Evolutionary conservation across 2,888 invertebrate species (phyloP).

Genomic region (Oscheius onirici): DNA sequence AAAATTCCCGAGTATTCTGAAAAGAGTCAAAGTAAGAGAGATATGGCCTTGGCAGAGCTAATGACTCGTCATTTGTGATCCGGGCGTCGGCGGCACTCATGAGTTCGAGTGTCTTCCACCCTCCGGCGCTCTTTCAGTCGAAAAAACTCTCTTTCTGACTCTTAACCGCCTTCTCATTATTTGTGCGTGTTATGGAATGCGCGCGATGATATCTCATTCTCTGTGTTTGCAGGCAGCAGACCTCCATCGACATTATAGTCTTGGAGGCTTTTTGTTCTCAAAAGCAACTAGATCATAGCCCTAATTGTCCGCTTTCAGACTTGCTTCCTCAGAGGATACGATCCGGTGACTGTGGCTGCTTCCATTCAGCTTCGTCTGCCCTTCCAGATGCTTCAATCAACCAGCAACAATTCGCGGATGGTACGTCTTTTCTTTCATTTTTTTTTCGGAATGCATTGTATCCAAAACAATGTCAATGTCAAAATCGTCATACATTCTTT

Average conservation of each 20-base stretch:
- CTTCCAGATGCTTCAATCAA: constrained; percentile 33
- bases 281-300: neutral
- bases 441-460: neutral
- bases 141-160: constrained; percentile 2
- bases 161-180: neutral
- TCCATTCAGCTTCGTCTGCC: constrained; percentile 32
- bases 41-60: constrained; percentile 10
- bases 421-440: too few species aligned
- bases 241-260: constrained; percentile 4
- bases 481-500: too few species aligned
- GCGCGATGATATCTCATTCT: constrained; percentile 22
- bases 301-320: neutral
- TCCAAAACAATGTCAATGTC: too few species aligned
- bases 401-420: neutral
- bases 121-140: constrained; percentile 5
- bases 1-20: too few species aligned
- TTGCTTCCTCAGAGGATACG: constrained; percentile 33
- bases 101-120: constrained; percentile 23
- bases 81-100: constrained; percentile 18
- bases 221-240: constrained; percentile 18
- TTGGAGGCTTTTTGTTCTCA: neutral
- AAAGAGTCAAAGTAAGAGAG: neutral
- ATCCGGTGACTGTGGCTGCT: constrained; percentile 38
- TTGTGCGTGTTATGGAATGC: constrained; percentile 10
- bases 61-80: constrained; percentile 1